Evolutionary conservation across 1,140 invertebrate genomes (phyloP), one percentile per base, ranked within the genome.

Genomic region (Brachionus manjavacas): DNA sequence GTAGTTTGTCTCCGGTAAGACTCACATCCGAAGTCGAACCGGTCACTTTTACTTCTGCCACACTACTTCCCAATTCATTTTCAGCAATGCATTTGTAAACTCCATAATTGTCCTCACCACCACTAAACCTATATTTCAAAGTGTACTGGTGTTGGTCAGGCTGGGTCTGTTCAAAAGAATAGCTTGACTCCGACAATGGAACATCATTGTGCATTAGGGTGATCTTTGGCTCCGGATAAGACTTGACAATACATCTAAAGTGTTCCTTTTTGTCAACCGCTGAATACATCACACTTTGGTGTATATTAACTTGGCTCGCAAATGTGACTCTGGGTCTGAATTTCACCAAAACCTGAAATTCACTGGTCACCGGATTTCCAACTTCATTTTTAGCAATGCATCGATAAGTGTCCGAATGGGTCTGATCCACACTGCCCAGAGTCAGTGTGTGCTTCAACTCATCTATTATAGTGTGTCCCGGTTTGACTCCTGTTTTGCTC

Each of bases 351-450:
- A 81, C 52, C 64, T 60, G 52, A 81, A 81, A 81, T 64, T 81
- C 79, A 46, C 79, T 81, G 8, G 31, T 81, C 11, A 64, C 64
- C n/a, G 79, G 79, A 20, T 60, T 60, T 16, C 79, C 79, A 35
- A 81, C 64, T 23, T 68, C 79, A n/a, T 81, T 81, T 81, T 81
- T 81, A 68, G 79, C 79, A 14, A 46, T 81, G 60, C 79, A 81
- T 64, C 79, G 52, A 64, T 81, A 81, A 23, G 64, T 68, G 31
- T 81, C 79, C 16, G 79, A 25, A 68, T 81, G 79, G n/a, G 35
- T 64, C 31, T 39, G 23, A 12, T 60, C 64, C 8, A 81, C 79
- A 81, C 35, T 60, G 43, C 60, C 35, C 4, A 81, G 28, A 64
- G 52, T 81, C 20, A 81, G 25, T 12, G 52, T 81, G 8, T 52